A percentile compares a stretch with the other conserved stretches of the same genome.
Evolutionary conservation across 37 sponge, comb jelly and placozoan genomes (phyloP).

Genomic region (Ephydatia muelleri): DNA sequence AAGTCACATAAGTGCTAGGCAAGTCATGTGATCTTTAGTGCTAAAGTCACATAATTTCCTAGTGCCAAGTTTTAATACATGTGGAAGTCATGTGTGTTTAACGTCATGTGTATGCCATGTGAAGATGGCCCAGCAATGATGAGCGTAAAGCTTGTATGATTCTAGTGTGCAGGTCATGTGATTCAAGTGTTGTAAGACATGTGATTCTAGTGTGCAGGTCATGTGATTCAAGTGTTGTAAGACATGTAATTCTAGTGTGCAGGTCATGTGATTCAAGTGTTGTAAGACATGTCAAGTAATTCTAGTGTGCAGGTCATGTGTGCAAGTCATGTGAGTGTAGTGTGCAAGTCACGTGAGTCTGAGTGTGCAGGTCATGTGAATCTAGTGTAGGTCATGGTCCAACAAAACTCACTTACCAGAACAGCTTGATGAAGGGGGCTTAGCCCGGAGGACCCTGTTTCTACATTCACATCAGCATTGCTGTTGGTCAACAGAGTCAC

Average conservation of each 20-base stretch:
- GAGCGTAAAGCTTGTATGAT: too few relatives aligned
- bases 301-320: background rate
- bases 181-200: too few relatives aligned
- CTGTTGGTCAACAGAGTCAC: constrained; percentile 36
- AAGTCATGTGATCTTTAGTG: background rate
- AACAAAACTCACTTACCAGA: background rate
- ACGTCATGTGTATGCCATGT: too few relatives aligned
- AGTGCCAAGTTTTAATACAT: too few relatives aligned
- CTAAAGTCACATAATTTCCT: background rate
- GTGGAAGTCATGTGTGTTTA: background rate
- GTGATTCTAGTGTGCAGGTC: too few relatives aligned
- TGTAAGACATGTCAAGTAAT: background rate
- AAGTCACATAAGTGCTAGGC: background rate
- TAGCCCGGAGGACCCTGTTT: background rate
- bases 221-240: background rate
- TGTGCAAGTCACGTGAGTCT: too few relatives aligned
- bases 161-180: too few relatives aligned
- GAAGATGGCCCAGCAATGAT: too few relatives aligned
- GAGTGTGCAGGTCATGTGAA: background rate
- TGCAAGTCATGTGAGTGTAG: background rate
- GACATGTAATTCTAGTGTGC: background rate
- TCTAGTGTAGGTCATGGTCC: background rate
- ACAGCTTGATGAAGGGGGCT: background rate
- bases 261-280: background rate
- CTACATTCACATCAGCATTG: constrained; percentile 32